Conservation (phyloP, 2,113 vertebrate genomes). For the Montifringilla adamsi region DNA sequence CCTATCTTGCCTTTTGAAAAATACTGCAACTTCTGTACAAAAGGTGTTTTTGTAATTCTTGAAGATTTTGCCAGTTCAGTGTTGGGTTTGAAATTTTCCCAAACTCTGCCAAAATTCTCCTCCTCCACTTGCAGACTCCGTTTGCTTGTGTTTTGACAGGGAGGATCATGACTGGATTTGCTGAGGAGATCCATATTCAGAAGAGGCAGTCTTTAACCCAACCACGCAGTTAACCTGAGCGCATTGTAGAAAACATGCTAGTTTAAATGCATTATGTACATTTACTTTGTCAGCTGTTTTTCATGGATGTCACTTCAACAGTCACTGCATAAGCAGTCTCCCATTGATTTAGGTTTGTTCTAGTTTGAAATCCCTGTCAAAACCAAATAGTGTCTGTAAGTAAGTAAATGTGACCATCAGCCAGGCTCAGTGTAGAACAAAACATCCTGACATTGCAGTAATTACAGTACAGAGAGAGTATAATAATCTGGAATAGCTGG, state of each 20-base stretch:
- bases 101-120: neutral
- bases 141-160: neutral
- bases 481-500: neutral
- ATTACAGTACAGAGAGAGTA: neutral
- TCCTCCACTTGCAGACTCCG: neutral
- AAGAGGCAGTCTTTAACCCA: conserved; percentile 5
- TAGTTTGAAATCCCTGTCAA: conserved; percentile 17
- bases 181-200: neutral
- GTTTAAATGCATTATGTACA: neutral
- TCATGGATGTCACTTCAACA: neutral
- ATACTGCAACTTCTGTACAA: neutral
- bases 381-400: neutral
- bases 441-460: neutral
- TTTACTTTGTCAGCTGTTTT: conserved; percentile 13
- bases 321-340: neutral
- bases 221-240: neutral
- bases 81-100: neutral
- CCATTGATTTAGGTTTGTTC: neutral
- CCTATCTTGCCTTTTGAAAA: neutral
- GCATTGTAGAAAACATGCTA: neutral
- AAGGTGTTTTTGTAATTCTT: neutral
- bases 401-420: neutral
- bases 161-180: neutral
- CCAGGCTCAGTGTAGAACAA: neutral
- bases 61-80: neutral